phyloP scores from a whole-genome alignment of 2,113 vertebrate species.

The Mustelus asterias region DNA sequence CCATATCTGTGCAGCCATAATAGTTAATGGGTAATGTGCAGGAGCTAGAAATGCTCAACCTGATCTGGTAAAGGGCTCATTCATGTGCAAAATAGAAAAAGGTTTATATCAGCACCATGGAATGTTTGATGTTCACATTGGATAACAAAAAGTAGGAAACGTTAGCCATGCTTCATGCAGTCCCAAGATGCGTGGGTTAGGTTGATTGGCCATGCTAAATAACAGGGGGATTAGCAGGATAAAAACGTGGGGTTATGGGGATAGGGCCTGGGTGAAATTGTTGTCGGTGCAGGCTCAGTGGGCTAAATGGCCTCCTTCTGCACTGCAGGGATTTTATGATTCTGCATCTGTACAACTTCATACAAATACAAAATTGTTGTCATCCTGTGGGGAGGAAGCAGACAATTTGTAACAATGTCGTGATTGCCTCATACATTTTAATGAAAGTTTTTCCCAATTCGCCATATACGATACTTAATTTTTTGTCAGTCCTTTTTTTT shows the following conservation, averaged over 20 bases:
- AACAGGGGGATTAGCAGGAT: no score
- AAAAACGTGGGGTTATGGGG: no score
- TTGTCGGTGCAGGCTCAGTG: no score
- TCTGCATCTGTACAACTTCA: background rate
- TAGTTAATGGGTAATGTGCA: background rate
- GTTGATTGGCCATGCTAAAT: no score
- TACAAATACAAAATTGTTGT: background rate
- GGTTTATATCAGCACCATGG: background rate
- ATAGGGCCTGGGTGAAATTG: no score
- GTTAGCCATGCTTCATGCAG: background rate
- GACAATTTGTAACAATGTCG: background rate
- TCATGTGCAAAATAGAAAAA: background rate
- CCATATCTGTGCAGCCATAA: background rate
- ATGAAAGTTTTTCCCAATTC: background rate
- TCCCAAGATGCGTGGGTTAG: no score
- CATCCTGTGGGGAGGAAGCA: background rate
- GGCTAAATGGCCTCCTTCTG: no score
- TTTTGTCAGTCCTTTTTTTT: background rate
- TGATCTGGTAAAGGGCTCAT: background rate
- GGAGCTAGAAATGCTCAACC: background rate
- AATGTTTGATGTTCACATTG: background rate
- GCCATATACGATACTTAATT: background rate
- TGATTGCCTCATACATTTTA: background rate
- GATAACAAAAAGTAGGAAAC: background rate
- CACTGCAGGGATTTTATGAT: no score